Evolutionary conservation across 2,113 vertebrate genomes (phyloP).

Genomic region (Apodemus speciosus): DNA sequence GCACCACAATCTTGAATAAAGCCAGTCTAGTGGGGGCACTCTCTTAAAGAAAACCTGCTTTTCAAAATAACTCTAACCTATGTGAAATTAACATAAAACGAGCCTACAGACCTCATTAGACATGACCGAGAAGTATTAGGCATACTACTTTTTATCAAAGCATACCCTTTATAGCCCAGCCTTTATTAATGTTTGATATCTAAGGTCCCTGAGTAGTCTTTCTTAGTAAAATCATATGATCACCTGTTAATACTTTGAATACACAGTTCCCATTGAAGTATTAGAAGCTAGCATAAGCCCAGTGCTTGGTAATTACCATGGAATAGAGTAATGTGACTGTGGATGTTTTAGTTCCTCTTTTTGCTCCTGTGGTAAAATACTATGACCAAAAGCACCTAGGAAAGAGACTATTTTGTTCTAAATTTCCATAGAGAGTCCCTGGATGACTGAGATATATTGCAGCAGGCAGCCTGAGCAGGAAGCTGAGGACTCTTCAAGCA

Average conservation of each 20-base stretch:
- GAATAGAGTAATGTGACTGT: neutral
- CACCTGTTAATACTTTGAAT: neutral
- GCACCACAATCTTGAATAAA: neutral
- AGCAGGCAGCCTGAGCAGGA: neutral
- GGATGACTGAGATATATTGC: neutral
- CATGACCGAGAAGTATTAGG: neutral
- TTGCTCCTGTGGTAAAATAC: neutral
- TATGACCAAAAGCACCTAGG: neutral
- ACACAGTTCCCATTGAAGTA: neutral
- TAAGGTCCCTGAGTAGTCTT: neutral
- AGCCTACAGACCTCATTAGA: neutral
- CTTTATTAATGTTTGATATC: neutral
- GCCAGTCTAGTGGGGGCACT: neutral
- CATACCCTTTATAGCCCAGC: neutral
- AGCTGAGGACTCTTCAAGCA: neutral
- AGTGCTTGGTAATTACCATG: neutral
- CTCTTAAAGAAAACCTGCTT: too few species aligned
- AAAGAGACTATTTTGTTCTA: neutral
- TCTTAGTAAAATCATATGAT: neutral
- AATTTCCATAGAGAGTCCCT: neutral
- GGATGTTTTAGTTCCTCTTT: neutral
- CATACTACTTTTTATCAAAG: neutral
- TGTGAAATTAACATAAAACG: neutral
- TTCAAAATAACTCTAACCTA: neutral
- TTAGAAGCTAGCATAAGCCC: neutral